Conservation (phyloP, 2,888 invertebrate species). For the Pilophorus perplexus region DNA sequence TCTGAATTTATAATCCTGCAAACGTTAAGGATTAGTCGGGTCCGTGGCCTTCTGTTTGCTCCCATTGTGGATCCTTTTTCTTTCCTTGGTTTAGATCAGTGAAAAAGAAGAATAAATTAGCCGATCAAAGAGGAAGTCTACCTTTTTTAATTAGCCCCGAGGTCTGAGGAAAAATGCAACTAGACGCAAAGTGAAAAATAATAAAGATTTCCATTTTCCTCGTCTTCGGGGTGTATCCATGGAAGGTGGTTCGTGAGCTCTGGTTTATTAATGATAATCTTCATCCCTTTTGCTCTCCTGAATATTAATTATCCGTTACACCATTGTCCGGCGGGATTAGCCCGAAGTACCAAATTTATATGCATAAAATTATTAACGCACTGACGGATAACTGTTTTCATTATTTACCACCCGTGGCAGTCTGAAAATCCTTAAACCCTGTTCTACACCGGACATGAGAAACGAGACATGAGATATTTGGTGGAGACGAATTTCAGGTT, state of each 20-base stretch:
- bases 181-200: neutral
- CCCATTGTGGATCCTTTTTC: too few relatives aligned
- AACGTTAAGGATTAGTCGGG: too few relatives aligned
- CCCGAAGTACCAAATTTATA: neutral
- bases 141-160: neutral
- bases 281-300: neutral
- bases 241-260: neutral
- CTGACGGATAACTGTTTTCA: too few relatives aligned
- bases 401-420: too few relatives aligned
- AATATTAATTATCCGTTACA: slow-evolving; percentile 10
- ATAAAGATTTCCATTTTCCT: neutral
- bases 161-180: neutral
- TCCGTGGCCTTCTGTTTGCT: too few relatives aligned
- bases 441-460: too few relatives aligned
- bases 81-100: too few relatives aligned
- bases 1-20: too few relatives aligned
- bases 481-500: too few relatives aligned
- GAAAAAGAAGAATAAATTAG: neutral
- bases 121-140: neutral
- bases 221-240: too few relatives aligned
- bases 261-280: slow-evolving; percentile 10
- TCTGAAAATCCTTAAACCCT: too few relatives aligned
- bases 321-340: neutral
- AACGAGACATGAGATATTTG: too few relatives aligned
- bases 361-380: slow-evolving; percentile 4